Base-by-base conservation (phyloP, 2,113 vertebrate genomes). In the Stictonetta naevosa region DNA sequence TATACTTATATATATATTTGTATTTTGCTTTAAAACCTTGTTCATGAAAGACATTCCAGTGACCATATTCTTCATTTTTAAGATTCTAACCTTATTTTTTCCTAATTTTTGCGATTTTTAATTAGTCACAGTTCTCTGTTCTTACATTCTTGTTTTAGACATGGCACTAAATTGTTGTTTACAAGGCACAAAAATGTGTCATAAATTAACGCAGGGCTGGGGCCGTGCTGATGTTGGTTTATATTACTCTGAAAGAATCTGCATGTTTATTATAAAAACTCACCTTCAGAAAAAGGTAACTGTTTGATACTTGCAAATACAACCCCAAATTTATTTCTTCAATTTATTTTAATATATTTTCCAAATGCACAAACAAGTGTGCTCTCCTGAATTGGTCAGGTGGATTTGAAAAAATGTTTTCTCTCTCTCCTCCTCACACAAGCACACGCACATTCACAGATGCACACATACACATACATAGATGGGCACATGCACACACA, bases 381-480 rank as follows among this genome's bases (percentile, higher is more conserved):
- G 10, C 5, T 89, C 13, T 93, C 58, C 52, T 62, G 21, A 69
- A 71, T 66, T 78, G 22, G 31, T 66, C 53, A 52, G 36, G n/a
- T 66, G 46, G 28, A 71, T 79, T 48, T 85, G 38, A 80, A 68
- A 71, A 21, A 38, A 44, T 25, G 16, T 17, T 82, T 73, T 82
- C 12, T 13, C 13, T 63, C 46, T 62, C 38, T 86, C 25, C 38
- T 36, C 12, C 11, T 90, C 60, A 59, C 36, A 50, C 20, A 40
- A 38, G 33, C 2, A 0, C 5, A 25, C 3, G 10, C 23, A 11
- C 20, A 17, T 28, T 36, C 12, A 3, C 6, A 42, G 40, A 56
- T 31, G 28, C 53, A 56, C 28, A 26, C 23, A 29, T 40, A 28
- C 36, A 63, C 16, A 40, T 40, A 28, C 36, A 64, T 40, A 18